Evolutionary conservation across 2,797 vertebrate genomes (phyloP).

Genomic region (Dipus sagitta): DNA sequence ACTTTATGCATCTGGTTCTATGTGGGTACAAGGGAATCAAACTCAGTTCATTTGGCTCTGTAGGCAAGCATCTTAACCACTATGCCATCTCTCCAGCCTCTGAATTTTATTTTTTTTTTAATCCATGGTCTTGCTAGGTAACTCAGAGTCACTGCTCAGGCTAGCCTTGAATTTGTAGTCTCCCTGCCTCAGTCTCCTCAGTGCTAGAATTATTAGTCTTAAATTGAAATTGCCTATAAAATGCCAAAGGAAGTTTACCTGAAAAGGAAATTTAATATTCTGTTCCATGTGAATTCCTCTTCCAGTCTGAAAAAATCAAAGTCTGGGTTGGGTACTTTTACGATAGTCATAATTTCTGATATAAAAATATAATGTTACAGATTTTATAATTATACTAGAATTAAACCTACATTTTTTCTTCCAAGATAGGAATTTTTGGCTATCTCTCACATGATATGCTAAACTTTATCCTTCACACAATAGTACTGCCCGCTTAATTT

Average conservation of each 20-base stretch:
- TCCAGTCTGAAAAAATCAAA: slow-evolving; percentile 1
- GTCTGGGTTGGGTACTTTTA: slow-evolving; percentile 5
- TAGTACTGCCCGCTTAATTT: neutral
- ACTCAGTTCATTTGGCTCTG: no score
- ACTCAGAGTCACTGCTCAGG: no score
- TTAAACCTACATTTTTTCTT: neutral
- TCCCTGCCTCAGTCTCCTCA: neutral
- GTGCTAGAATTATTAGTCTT: neutral
- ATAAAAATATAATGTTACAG: neutral
- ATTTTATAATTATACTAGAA: neutral
- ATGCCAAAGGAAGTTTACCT: neutral
- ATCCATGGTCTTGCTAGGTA: no score
- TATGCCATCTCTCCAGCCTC: no score
- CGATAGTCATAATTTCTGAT: neutral
- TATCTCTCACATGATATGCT: neutral
- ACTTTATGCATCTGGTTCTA: no score
- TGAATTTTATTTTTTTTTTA: no score
- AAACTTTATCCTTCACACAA: neutral
- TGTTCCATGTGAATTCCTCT: neutral
- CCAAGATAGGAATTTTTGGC: neutral
- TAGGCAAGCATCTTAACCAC: no score
- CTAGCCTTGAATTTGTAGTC: neutral
- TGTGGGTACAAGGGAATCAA: no score
- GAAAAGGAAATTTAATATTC: slow-evolving; percentile 19
- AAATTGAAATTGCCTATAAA: slow-evolving; percentile 22